A percentile compares a stretch with the other conserved stretches of the same genome.
phyloP scores from a whole-genome alignment of 2,888 invertebrate species.

The Ophion obscuratus region DNA sequence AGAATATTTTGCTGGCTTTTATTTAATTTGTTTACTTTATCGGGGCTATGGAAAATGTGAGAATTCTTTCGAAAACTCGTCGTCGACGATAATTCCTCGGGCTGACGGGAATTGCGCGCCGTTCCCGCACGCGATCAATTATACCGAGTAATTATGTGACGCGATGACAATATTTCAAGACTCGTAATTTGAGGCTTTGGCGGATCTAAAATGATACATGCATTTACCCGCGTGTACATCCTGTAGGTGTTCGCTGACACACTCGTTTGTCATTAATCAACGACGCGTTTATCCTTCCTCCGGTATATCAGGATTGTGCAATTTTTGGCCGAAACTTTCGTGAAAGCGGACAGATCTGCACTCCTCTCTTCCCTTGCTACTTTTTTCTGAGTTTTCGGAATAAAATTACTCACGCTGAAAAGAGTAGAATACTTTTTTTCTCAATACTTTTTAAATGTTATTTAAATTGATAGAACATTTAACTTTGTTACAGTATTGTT shows the following conservation, averaged over 20 bases:
- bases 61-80: neutral
- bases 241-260: neutral
- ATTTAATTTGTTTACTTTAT: neutral
- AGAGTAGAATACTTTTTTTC: too few species aligned
- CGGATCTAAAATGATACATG: neutral
- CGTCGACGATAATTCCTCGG: neutral
- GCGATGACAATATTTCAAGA: constrained; percentile 44
- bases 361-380: too few species aligned
- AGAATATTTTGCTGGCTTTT: constrained; percentile 62
- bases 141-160: constrained; percentile 32
- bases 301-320: neutral
- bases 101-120: constrained; percentile 27
- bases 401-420: too few species aligned
- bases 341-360: neutral
- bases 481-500: too few species aligned
- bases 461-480: too few species aligned
- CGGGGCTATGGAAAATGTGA: neutral
- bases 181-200: constrained; percentile 32
- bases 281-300: neutral
- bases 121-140: constrained; percentile 32
- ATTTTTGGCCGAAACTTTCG: neutral
- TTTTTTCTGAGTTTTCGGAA: too few species aligned
- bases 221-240: neutral
- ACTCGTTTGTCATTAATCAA: constrained; percentile 19
- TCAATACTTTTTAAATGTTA: too few species aligned